phyloP scores from a whole-genome alignment of 2,113 vertebrate species.

The Cavia aperea region DNA sequence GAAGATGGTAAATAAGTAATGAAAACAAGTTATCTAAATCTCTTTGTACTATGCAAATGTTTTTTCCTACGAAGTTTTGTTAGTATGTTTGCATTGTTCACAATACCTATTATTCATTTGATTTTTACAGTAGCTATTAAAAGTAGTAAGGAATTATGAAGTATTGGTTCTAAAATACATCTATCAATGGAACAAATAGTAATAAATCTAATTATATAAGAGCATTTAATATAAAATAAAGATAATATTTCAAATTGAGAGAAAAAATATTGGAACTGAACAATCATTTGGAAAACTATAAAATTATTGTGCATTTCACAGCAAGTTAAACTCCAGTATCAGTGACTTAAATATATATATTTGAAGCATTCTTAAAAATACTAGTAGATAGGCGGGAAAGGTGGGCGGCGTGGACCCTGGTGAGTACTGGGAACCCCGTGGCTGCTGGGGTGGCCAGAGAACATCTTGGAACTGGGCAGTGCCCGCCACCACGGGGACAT shows the following conservation, averaged over 20 bases:
- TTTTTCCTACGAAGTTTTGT: background rate
- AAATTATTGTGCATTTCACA: constrained; percentile 9
- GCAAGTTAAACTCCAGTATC: background rate
- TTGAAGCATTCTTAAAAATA: background rate
- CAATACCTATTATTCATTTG: background rate
- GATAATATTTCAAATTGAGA: background rate
- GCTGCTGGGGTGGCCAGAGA: too few relatives aligned
- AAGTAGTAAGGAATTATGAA: background rate
- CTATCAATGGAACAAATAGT: background rate
- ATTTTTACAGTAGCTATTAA: background rate
- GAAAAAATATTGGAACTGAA: background rate
- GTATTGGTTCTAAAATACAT: background rate
- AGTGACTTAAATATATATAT: background rate
- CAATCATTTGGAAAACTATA: background rate
- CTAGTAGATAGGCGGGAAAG: background rate
- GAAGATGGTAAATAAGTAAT: background rate
- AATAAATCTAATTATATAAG: background rate
- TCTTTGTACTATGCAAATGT: background rate
- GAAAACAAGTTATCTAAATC: background rate
- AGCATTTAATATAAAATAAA: background rate
- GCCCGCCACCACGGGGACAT: too few relatives aligned
- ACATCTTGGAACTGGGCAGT: too few relatives aligned
- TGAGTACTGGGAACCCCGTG: too few relatives aligned
- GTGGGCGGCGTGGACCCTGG: too few relatives aligned
- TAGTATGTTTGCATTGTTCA: constrained; percentile 19